Evolutionary conservation across 2,797 vertebrate species (phyloP), one percentile per base, ranked within the genome.

Genomic region (Anguilla anguilla): DNA sequence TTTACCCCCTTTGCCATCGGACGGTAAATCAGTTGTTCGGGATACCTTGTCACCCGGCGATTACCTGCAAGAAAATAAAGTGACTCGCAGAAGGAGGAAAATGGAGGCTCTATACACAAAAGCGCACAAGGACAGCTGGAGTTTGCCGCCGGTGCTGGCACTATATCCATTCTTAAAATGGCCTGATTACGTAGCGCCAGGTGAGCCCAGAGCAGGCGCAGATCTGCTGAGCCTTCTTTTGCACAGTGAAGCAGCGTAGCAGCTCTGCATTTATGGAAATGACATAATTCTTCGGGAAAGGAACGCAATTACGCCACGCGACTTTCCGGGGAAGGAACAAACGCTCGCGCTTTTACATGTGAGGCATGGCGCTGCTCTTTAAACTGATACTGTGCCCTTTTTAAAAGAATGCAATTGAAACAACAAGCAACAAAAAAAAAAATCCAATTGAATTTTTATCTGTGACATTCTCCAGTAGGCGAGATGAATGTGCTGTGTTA

Each of bases 41-140:
- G 59, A 85, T 86, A 92, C 89, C 91, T 90, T 93, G 92, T 93
- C 91, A 92, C 91, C 89, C 87, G 86, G 90, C 61, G 88, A 93
- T 93, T 93, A 93, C 90, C 91, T 92, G 90, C 91, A 89, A 89
- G 88, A 92, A 91, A 93, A 94, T 91, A 91, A 94, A 93, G 92
- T 91, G 92, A 93, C 89, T 92, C 88, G 88, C 87, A 88, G 64
- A 91, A 89, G 87, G 87, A 88, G 83, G 87, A 85, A 88, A 88
- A 88, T 88, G 87, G 86, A 91, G 87, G 86, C 89, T 61, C 89
- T 84, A 88, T 87, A 90, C 84, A 87, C 87, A 88, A 83, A 90
- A 84, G 74, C 85, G 67, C 81, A 88, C 89, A 84, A 88, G 85
- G 88, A 86, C 88, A 86, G 88, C 85, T 57, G 84, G 87, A 88